phyloP scores from a whole-genome alignment of 2,888 invertebrate species.

The Sesia bembeciformis region DNA sequence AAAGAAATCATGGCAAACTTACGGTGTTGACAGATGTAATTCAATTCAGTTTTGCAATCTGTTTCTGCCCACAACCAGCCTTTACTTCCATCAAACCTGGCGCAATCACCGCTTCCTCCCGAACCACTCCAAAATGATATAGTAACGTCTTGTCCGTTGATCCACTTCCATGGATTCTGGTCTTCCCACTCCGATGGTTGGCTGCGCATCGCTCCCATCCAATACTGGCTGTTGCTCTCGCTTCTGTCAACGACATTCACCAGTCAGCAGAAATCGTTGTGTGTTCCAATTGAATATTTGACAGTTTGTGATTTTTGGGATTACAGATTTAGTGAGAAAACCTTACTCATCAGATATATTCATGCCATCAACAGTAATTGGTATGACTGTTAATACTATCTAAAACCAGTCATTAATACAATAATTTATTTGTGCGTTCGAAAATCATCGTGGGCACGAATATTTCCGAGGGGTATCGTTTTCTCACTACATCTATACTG shows the following conservation, averaged over 20 bases:
- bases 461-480: no score
- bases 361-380: no score
- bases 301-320: no score
- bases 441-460: no score
- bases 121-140: conserved; percentile 95
- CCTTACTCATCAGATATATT: no score
- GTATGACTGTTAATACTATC: no score
- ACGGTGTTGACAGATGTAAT: conserved; percentile 96
- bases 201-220: conserved; percentile 91
- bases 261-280: neutral
- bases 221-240: conserved; percentile 93
- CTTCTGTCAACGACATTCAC: conserved; percentile 67
- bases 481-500: no score
- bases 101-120: conserved; percentile 88
- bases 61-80: conserved; percentile 97
- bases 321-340: no score
- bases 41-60: conserved; percentile 86
- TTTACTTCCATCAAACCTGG: conserved; percentile 92
- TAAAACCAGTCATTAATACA: no score
- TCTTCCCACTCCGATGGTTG: conserved; percentile 77
- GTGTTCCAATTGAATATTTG: no score
- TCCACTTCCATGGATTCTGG: conserved; percentile 90
- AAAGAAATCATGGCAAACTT: conserved; percentile 51
- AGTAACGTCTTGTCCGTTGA: conserved; percentile 89
- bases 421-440: no score